Evolutionary conservation across 2,888 invertebrate species (phyloP).

Genomic region (Erebia palarica): DNA sequence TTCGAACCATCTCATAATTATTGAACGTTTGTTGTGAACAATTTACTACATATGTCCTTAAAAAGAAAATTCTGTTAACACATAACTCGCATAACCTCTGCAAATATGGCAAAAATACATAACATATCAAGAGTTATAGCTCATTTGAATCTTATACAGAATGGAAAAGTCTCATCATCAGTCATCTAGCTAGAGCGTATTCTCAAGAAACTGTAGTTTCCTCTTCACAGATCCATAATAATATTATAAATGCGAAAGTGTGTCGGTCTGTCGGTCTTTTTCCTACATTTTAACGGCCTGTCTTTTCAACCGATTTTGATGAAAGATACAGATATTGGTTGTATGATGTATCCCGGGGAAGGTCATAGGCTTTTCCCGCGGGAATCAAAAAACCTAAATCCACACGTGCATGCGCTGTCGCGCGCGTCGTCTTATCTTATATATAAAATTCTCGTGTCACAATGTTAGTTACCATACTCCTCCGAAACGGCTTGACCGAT

Average conservation of each 20-base stretch:
- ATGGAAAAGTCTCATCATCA: not conserved
- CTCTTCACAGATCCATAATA: not conserved
- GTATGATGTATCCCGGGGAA: too few relatives aligned
- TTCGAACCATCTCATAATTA: not conserved
- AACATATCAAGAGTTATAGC: not conserved
- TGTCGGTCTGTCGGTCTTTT: too few relatives aligned
- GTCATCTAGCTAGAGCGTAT: not conserved
- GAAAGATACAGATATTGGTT: too few relatives aligned
- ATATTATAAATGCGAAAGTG: not conserved
- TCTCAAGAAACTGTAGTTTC: constrained; percentile 1
- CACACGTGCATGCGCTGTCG: too few relatives aligned
- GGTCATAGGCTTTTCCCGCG: too few relatives aligned
- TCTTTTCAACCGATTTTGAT: too few relatives aligned
- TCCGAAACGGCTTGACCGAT: too few relatives aligned
- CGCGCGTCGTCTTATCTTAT: too few relatives aligned
- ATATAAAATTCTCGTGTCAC: too few relatives aligned
- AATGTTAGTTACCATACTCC: too few relatives aligned
- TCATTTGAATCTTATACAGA: constrained; percentile 1
- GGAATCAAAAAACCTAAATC: too few relatives aligned
- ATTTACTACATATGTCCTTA: not conserved
- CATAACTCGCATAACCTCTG: not conserved
- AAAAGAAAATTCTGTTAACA: not conserved
- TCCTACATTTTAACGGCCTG: too few relatives aligned
- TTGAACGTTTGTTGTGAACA: not conserved
- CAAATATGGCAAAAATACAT: not conserved